phyloP scores from a whole-genome alignment of 1,140 invertebrate genomes.

The Parasteatoda tepidariorum region DNA sequence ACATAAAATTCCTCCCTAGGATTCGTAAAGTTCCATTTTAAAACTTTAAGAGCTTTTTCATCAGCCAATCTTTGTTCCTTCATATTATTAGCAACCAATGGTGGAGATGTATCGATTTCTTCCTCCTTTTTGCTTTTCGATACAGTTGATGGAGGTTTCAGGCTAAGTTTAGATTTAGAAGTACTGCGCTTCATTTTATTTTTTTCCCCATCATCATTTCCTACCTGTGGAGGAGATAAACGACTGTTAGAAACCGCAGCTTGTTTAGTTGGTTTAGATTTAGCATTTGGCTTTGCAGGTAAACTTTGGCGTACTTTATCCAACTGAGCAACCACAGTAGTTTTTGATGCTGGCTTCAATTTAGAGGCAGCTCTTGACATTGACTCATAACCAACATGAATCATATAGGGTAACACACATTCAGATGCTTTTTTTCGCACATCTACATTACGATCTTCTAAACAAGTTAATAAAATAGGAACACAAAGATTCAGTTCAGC shows the following conservation, averaged over 20 bases:
- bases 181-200: conserved; percentile 62
- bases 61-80: conserved; percentile 93
- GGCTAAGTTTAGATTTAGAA: conserved; percentile 62
- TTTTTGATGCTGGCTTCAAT: conserved; percentile 88
- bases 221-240: conserved; percentile 18
- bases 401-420: conserved; percentile 90
- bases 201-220: conserved; percentile 57
- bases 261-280: conserved; percentile 58
- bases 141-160: conserved; percentile 67
- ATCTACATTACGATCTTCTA: conserved; percentile 92
- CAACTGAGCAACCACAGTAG: conserved; percentile 80
- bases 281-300: conserved; percentile 77
- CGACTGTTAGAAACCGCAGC: conserved; percentile 33
- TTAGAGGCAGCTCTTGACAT: conserved; percentile 85
- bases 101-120: conserved; percentile 82
- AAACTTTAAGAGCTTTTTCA: conserved; percentile 87
- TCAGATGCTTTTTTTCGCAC: conserved; percentile 91
- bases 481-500: conserved; percentile 85
- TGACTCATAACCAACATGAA: conserved; percentile 87
- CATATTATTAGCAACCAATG: conserved; percentile 79
- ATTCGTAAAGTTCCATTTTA: conserved; percentile 97
- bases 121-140: conserved; percentile 81
- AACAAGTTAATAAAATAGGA: conserved; percentile 81
- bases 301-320: conserved; percentile 88
- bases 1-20: conserved; percentile 94